Evolutionary conservation across 1,140 invertebrate genomes (phyloP).

Genomic region (Lineus longissimus): DNA sequence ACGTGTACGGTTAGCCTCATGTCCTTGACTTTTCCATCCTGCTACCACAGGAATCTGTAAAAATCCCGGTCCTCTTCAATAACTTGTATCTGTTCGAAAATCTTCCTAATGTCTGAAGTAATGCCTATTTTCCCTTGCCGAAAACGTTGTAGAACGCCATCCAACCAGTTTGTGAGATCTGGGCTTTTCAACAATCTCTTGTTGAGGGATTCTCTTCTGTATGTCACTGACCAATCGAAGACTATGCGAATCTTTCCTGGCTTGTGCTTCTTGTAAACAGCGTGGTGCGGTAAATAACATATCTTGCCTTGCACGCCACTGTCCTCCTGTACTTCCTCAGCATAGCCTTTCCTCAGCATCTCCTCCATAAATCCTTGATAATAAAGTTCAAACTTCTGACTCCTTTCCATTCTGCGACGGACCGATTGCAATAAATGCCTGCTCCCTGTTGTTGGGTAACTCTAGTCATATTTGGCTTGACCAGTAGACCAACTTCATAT

Average conservation of each 20-base stretch:
- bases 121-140: slow-evolving; percentile 3
- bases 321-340: neutral
- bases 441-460: neutral
- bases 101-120: neutral
- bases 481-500: neutral
- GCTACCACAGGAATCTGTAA: neutral
- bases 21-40: neutral
- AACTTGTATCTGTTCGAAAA: neutral
- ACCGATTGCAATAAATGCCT: neutral
- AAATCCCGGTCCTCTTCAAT: neutral
- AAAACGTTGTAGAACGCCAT: slow-evolving; percentile 18
- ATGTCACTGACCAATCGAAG: neutral
- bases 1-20: neutral
- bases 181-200: slow-evolving; percentile 25
- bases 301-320: too few relatives aligned
- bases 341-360: neutral
- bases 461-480: neutral
- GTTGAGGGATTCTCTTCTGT: slow-evolving; percentile 25
- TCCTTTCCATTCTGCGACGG: neutral
- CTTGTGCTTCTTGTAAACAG: neutral
- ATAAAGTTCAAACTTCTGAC: neutral
- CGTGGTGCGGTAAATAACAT: neutral
- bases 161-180: slow-evolving; percentile 35
- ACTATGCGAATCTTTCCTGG: neutral
- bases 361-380: neutral